Evolutionary conservation across 2,888 invertebrate genomes (phyloP), one percentile per base, ranked within the genome.

Genomic region (Yponomeuta evonymella): DNA sequence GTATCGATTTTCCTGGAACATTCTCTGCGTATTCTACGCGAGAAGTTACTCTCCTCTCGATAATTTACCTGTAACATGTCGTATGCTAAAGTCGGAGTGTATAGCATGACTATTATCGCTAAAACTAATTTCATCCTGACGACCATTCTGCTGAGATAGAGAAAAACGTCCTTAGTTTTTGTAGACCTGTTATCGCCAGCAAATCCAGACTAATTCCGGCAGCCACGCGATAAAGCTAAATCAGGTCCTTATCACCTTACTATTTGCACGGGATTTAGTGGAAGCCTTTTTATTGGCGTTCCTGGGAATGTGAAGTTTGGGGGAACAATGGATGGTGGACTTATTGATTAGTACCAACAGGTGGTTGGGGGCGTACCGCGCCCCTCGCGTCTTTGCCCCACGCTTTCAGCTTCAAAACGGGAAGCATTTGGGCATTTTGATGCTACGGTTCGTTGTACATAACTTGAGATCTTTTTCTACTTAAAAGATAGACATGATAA

Each of bases 331-430:
- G 84, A 81, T 88, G 82, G 83, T 83, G 84, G 81, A 87, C 81
- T 82, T 91, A 91, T 91, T 90, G 91, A 91, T 91, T 90, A 86
- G 80, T 77, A 79, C 81, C 90, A 87, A 91, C 91, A 91, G 87
- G 90, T 90, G 82, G 87, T 75, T 84, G 84, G 86, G 43, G 89
- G 88, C 82, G 86, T 80, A 83, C 77, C 85, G 78, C 15, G 78
- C 83, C 86, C 83, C 85, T 79, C 84, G 58, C 70, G 33, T 71
- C 81, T 76, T 79, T 78, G 71, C 73, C 73, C 72, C 76, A 75
- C 76, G 15, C 70, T 72, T 70, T 70, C 69, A 43, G 70, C 70
- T 71, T 15, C 51, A 58, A 58, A 58, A 58, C 15, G 15, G 51
- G 51, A 58, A 58, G 51, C 15, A 5, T 58, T 58, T 58, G 51